A percentile compares a stretch with the other conserved stretches of the same genome.
These are phyloP conservation scores for Sceliomorpha sp. DNA, from an alignment of 2,888 invertebrate genomes.

Conservation along the genomic window DNA sequence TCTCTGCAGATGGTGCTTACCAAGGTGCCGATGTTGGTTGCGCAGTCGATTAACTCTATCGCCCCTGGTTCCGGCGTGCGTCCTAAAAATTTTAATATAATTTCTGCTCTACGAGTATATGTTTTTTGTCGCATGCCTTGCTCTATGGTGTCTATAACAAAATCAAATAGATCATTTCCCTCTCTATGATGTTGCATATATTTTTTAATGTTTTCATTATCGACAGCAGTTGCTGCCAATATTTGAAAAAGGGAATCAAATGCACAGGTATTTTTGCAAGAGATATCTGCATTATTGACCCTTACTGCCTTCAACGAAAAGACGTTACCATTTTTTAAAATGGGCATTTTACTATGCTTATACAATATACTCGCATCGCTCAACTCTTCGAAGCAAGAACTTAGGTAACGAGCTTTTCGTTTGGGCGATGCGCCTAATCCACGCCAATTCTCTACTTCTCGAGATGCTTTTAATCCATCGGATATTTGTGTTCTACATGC, in stretches of 20 bases:
- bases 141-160: neutral
- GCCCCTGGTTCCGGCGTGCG: neutral
- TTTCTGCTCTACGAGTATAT: neutral
- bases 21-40: constrained; percentile 1
- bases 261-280: constrained; percentile 4
- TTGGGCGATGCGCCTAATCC: neutral
- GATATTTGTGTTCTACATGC: neutral
- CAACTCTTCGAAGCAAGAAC: neutral
- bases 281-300: constrained; percentile 2
- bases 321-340: constrained; percentile 8
- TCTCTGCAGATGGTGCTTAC: neutral
- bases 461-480: neutral
- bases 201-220: neutral
- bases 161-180: neutral
- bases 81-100: neutral
- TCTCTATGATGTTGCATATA: constrained; percentile 4
- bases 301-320: neutral
- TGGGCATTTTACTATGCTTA: neutral
- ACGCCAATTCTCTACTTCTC: constrained; percentile 7
- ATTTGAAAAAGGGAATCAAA: constrained; percentile 16
- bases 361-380: neutral
- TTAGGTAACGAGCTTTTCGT: neutral
- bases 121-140: neutral
- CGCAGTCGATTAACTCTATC: constrained; percentile 4
- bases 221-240: neutral